These are phyloP conservation scores for Dipodomys spectabilis DNA, from an alignment of 2,113 vertebrate species.

Conservation along the genomic window DNA sequence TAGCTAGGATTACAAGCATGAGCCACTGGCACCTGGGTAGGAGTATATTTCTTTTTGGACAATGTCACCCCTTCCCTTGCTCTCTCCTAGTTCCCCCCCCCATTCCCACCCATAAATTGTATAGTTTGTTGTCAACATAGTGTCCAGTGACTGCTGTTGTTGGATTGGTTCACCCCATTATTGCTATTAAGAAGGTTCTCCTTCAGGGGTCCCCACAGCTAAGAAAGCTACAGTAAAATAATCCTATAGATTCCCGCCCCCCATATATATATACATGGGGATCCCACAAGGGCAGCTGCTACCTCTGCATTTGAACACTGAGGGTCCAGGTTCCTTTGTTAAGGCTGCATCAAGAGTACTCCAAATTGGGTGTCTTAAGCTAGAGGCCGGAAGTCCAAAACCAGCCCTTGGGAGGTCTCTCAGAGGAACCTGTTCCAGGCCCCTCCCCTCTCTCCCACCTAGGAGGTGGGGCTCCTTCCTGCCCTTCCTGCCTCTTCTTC, in stretches of 20 bases:
- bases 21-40: no score
- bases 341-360: no score
- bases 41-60: no score
- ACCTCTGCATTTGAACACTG: neutral
- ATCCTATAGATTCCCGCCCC: neutral
- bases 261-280: rapidly evolving
- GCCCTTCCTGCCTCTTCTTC: neutral
- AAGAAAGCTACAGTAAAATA: neutral
- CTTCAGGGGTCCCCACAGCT: neutral
- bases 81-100: no score
- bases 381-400: neutral
- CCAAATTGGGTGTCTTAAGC: neutral
- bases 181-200: neutral
- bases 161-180: no score
- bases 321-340: no score
- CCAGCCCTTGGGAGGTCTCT: neutral
- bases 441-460: neutral
- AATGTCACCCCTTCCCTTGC: no score
- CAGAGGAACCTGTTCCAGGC: neutral
- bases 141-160: no score
- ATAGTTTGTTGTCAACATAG: no score
- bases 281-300: neutral
- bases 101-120: no score
- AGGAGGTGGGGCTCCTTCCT: neutral
- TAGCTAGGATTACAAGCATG: no score